These are phyloP conservation scores for Athrips mouffetella DNA, from an alignment of 2,888 invertebrate genomes.

Conservation along the genomic window DNA sequence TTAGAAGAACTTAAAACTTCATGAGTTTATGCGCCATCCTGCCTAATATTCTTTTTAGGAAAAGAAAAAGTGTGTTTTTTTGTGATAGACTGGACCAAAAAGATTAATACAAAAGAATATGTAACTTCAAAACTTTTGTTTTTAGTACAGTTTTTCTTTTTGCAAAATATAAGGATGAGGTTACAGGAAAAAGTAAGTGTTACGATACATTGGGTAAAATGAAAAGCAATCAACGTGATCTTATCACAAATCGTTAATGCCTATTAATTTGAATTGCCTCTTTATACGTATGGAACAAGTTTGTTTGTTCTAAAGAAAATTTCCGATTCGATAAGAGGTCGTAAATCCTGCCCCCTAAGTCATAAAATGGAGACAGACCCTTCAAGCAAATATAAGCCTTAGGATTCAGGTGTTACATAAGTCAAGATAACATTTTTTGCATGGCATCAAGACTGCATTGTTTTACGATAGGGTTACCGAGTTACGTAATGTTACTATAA, in stretches of 20 bases:
- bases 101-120: too few species aligned
- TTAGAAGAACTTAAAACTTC: too few species aligned
- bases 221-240: constrained; percentile 7
- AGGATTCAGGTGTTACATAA: constrained; percentile 50
- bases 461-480: constrained; percentile 72
- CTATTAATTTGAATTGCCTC: constrained; percentile 53
- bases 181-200: too few species aligned
- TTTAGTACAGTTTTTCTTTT: too few species aligned
- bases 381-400: constrained; percentile 53
- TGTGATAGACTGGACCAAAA: too few species aligned
- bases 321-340: constrained; percentile 68
- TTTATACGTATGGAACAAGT: constrained; percentile 48
- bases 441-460: constrained; percentile 56
- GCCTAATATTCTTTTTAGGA: too few species aligned
- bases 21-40: too few species aligned
- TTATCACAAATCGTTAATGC: constrained; percentile 24
- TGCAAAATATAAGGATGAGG: too few species aligned
- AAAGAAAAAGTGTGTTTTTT: too few species aligned
- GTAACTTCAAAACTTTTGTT: too few species aligned
- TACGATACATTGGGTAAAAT: neutral
- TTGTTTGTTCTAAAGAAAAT: constrained; percentile 57
- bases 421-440: constrained; percentile 51
- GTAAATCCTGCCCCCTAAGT: constrained; percentile 67
- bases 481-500: constrained; percentile 69
- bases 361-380: constrained; percentile 58